Conservation (phyloP, 2,888 invertebrate species). For the Lordiphosa fenestrarum region DNA sequence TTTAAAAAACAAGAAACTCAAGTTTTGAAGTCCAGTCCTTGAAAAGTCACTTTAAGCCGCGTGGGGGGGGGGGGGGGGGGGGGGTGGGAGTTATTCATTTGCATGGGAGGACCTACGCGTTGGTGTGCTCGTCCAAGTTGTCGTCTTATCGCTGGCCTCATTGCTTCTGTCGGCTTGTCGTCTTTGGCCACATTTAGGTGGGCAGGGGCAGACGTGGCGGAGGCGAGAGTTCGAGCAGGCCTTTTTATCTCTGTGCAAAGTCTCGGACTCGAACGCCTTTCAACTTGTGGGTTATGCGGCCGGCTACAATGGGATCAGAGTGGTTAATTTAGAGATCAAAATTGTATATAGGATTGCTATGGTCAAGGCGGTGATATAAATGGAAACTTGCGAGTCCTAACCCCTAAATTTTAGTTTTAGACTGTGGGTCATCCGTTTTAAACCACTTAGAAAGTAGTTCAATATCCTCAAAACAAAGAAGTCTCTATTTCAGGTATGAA, state of each 20-base stretch:
- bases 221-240: conserved; percentile 4
- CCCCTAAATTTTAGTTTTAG: too few species aligned
- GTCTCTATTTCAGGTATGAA: too few species aligned
- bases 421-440: too few species aligned
- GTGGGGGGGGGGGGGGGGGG: neutral
- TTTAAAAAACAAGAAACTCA: conserved; percentile 34
- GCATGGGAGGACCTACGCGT: conserved; percentile 27
- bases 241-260: conserved; percentile 50
- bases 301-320: conserved; percentile 1
- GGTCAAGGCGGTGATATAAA: too few species aligned
- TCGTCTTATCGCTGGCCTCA: conserved; percentile 59
- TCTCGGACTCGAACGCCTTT: conserved; percentile 36
- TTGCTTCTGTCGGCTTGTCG: conserved; percentile 41
- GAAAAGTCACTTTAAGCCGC: conserved; percentile 46
- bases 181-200: conserved; percentile 9
- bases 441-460: too few species aligned
- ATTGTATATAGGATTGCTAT: too few species aligned
- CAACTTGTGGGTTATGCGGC: conserved; percentile 37
- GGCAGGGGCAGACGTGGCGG: neutral
- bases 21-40: conserved; percentile 24
- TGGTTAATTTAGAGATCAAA: neutral
- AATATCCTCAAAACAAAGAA: too few species aligned
- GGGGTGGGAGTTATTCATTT: conserved; percentile 61
- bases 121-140: conserved; percentile 22
- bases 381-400: too few species aligned